phyloP scores from a whole-genome alignment of 1,140 invertebrate species.

The Spodoptera frugiperda region DNA sequence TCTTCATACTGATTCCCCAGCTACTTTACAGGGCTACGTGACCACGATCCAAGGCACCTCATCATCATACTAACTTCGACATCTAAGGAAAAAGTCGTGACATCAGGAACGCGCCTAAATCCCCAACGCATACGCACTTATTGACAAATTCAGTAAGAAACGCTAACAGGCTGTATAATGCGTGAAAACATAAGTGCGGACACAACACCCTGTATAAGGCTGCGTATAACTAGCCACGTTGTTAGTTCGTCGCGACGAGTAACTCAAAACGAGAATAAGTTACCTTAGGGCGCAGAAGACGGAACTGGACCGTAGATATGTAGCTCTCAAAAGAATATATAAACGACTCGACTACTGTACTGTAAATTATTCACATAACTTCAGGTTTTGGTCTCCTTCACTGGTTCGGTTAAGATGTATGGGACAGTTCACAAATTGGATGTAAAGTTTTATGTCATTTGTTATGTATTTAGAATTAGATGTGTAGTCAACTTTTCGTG shows the following conservation, averaged over 20 bases:
- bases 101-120: slow-evolving; percentile 33
- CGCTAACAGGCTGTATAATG: slow-evolving; percentile 41
- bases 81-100: slow-evolving; percentile 45
- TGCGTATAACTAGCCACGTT: slow-evolving; percentile 40
- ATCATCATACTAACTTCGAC: slow-evolving; percentile 7
- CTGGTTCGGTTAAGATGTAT: too few species aligned
- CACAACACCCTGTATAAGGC: slow-evolving; percentile 44
- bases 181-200: slow-evolving; percentile 38
- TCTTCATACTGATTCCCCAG: neutral
- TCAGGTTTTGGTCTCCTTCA: too few species aligned
- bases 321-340: too few species aligned
- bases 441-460: too few species aligned
- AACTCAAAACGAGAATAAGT: slow-evolving; percentile 46
- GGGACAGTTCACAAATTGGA: too few species aligned
- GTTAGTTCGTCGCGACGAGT: slow-evolving; percentile 37
- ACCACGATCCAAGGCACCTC: slow-evolving; percentile 6
- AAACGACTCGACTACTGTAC: too few species aligned
- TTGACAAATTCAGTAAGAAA: slow-evolving; percentile 40
- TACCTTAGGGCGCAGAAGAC: neutral
- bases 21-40: slow-evolving; percentile 19
- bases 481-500: too few species aligned
- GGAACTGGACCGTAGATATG: too few species aligned
- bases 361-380: too few species aligned
- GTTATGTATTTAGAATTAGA: too few species aligned
- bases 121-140: slow-evolving; percentile 12